These are phyloP conservation scores for Odontothrips loti DNA, from an alignment of 2,888 invertebrate genomes.

Conservation along the genomic window DNA sequence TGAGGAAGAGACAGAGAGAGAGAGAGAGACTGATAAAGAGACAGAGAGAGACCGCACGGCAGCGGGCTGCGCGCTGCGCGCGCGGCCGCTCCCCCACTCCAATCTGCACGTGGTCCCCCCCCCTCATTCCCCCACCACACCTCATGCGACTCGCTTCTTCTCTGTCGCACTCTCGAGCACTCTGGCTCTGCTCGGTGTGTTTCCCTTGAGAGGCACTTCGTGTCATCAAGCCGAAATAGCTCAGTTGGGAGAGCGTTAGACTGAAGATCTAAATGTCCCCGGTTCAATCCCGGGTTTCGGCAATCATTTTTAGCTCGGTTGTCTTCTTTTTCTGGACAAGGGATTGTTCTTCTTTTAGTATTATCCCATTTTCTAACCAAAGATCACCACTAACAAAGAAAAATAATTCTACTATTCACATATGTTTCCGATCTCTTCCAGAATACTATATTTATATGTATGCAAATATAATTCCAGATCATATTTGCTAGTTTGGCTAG, in stretches of 20 bases:
- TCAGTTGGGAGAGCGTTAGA: conserved; percentile 63
- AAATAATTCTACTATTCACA: too few relatives aligned
- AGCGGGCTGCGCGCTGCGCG: neutral
- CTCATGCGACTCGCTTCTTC: neutral
- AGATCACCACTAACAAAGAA: too few relatives aligned
- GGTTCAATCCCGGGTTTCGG: conserved; percentile 67
- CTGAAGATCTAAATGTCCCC: conserved; percentile 68
- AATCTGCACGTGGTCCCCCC: too few relatives aligned
- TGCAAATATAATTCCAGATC: too few relatives aligned
- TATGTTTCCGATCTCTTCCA: too few relatives aligned
- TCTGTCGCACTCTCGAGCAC: neutral
- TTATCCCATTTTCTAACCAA: too few relatives aligned
- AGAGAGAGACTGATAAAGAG: neutral
- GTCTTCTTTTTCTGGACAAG: too few relatives aligned
- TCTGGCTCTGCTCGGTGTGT: neutral
- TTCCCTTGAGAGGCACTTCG: neutral
- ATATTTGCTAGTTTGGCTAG: too few relatives aligned
- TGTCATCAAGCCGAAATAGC: conserved; percentile 54
- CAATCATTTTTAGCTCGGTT: conserved; percentile 42
- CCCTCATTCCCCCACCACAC: neutral
- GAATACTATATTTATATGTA: too few relatives aligned
- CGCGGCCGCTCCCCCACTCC: neutral
- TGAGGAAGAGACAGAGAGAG: neutral
- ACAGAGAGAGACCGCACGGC: neutral
- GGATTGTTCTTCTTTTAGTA: too few relatives aligned